phyloP scores from a whole-genome alignment of 2,113 vertebrate species.

The Apodemus speciosus region DNA sequence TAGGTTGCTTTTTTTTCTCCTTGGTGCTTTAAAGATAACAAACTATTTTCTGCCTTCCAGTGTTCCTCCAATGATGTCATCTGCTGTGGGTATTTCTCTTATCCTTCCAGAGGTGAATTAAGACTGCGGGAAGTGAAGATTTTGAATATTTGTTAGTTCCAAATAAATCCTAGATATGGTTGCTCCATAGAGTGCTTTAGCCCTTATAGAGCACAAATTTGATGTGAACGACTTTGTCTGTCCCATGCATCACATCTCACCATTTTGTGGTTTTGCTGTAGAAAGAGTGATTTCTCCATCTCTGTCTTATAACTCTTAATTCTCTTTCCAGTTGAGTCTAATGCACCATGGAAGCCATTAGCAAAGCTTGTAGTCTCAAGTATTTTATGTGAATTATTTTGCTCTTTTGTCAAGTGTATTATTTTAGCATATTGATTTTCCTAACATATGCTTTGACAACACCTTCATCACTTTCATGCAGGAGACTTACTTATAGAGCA shows the following conservation, averaged over 20 bases:
- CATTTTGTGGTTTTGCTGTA: background rate
- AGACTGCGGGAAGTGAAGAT: background rate
- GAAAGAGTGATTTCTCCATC: too few relatives aligned
- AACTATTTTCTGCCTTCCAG: background rate
- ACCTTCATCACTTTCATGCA: background rate
- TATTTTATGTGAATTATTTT: background rate
- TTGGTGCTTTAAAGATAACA: background rate
- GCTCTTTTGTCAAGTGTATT: background rate
- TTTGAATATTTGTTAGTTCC: background rate
- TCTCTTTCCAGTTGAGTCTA: background rate
- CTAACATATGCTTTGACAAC: background rate
- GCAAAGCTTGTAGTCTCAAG: background rate
- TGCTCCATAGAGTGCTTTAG: too few relatives aligned
- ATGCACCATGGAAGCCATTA: background rate
- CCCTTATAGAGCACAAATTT: background rate
- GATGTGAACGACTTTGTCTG: background rate
- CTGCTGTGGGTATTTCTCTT: background rate
- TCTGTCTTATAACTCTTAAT: background rate
- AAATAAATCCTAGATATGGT: background rate
- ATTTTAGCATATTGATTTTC: background rate
- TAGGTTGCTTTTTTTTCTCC: background rate
- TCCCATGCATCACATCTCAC: rapidly evolving
- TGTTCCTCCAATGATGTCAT: rapidly evolving
- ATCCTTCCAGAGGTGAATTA: too few relatives aligned
- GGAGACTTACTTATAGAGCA: background rate